Evolutionary conservation across 1,140 invertebrate genomes (phyloP), one percentile per base, ranked within the genome.

Genomic region (Homarus americanus): DNA sequence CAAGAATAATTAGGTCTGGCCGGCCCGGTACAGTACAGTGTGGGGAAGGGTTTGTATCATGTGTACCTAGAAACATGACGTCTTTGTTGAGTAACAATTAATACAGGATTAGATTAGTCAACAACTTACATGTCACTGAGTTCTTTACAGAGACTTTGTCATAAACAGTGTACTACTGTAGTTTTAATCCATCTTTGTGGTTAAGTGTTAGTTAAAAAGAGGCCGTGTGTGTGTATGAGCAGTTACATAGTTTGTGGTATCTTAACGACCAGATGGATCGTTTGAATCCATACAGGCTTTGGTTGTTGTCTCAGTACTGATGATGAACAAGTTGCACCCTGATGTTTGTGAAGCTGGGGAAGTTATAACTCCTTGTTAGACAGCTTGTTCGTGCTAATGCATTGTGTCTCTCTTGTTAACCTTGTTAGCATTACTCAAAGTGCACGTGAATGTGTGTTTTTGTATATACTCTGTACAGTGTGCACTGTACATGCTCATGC

Each of bases 301-400:
- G 36, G 63, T 66, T 83, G 78, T 80, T 80, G 82, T 83, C 58
- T 83, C 38, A n/a, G 49, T 24, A 83, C 40, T 83, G 17, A 32
- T 69, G 58, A 69, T 66, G 32, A 66, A 34, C 82, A 83, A 69
- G 34, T 38, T 83, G 82, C 82, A 83, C 82, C 58, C 82, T 83
- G 53, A 83, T 83, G 82, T 83, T 83, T 72, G 82, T 83, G 82
- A 83, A 83, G 82, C 82, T 83, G 82, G 82, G 58, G 82, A 83
- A 83, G 82, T 49, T 79, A 69, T 10, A 32, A 69, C 28, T 32
- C 7, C 63, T 69, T 7, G 24, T 79, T 79, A 49, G 2, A 28
- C 7, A 44, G 76, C 76, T 49, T 79, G 40, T 79, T 69, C n/a
- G 28, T 79, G 44, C 2, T 79, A 0, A 1, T 69, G 63, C 63